These are phyloP conservation scores for Bufotes viridis DNA, from an alignment of 2,797 vertebrate species.

Conservation along the genomic window DNA sequence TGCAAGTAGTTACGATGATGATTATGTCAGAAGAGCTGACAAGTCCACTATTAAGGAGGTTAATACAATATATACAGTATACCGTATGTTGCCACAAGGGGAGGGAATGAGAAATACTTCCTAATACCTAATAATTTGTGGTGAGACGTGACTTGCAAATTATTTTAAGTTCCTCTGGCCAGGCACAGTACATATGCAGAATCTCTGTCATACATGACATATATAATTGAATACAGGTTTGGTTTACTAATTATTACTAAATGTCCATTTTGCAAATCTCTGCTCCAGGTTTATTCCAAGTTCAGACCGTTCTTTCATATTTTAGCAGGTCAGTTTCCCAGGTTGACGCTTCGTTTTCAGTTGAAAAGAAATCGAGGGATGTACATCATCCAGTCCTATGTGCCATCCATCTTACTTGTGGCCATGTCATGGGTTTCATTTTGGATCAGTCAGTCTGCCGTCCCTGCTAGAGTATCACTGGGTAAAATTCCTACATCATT, in stretches of 20 bases:
- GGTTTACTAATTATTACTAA: background rate
- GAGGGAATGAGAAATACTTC: no score
- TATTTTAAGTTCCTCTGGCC: background rate
- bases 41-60: no score
- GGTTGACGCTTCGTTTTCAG: slow-evolving; percentile 91
- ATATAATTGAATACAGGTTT: background rate
- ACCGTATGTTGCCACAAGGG: no score
- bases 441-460: slow-evolving; percentile 98
- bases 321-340: slow-evolving; percentile 91
- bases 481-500: slow-evolving; percentile 73
- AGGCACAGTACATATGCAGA: background rate
- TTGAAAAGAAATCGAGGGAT: slow-evolving; percentile 92
- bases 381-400: slow-evolving; percentile 98
- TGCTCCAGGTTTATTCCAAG: background rate
- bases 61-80: no score
- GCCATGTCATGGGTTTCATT: slow-evolving; percentile 99
- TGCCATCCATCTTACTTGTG: slow-evolving; percentile 94
- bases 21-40: no score
- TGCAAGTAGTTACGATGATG: no score
- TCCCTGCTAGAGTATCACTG: slow-evolving; percentile 93
- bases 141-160: background rate
- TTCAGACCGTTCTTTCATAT: background rate
- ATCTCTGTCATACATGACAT: background rate
- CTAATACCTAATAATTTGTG: no score
- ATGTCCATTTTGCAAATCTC: background rate